These are phyloP conservation scores for Corynorhinus townsendii DNA, from an alignment of 2,113 vertebrate genomes.

Conservation along the genomic window DNA sequence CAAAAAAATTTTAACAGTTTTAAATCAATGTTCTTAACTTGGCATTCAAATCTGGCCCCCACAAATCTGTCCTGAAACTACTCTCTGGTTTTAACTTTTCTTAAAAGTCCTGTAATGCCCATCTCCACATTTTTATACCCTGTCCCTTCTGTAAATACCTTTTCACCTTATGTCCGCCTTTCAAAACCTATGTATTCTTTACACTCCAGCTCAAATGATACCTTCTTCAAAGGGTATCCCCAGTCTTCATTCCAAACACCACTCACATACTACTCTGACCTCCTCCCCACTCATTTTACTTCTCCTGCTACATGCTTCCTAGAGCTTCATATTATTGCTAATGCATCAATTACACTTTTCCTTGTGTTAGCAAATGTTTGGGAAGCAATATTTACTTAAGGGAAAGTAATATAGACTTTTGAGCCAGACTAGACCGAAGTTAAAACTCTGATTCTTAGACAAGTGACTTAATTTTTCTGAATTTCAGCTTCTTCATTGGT, in stretches of 20 bases:
- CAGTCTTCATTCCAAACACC: neutral
- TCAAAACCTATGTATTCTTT: neutral
- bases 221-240: neutral
- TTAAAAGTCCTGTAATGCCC: neutral
- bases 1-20: neutral
- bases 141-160: neutral
- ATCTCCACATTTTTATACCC: neutral
- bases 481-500: neutral
- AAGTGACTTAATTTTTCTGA: slow-evolving; percentile 21
- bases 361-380: neutral
- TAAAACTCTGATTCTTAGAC: neutral
- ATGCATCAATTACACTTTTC: neutral
- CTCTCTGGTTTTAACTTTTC: neutral
- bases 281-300: neutral
- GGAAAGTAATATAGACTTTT: neutral
- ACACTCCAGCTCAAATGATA: neutral
- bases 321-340: neutral
- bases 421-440: neutral
- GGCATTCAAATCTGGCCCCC: neutral
- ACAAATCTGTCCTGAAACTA: neutral
- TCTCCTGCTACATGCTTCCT: neutral
- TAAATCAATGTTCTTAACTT: slow-evolving; percentile 2
- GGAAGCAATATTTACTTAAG: neutral
- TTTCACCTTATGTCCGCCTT: neutral
- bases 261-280: neutral